A percentile compares a stretch with the other conserved stretches of the same genome.
These are phyloP conservation scores for Meiosimyza decipiens DNA, from an alignment of 2,888 invertebrate species.

Conservation along the genomic window DNA sequence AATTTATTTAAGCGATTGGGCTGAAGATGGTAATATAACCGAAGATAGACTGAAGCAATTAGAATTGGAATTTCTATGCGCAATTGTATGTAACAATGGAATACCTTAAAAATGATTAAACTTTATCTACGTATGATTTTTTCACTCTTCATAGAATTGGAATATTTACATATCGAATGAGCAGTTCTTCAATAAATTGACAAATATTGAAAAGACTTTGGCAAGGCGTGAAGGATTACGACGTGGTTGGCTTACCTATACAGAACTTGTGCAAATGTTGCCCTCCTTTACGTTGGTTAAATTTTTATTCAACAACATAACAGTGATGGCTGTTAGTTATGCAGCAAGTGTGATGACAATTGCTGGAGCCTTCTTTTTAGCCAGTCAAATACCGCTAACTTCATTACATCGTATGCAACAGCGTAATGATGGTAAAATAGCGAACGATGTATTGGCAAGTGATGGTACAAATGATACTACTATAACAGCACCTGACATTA, in stretches of 20 bases:
- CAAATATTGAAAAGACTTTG: constrained; percentile 76
- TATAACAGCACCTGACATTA: constrained; percentile 13
- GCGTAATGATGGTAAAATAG: constrained; percentile 12
- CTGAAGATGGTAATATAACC: constrained; percentile 81
- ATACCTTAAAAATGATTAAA: not conserved
- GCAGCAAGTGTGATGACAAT: constrained; percentile 66
- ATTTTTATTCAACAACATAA: constrained; percentile 60
- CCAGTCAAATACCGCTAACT: constrained; percentile 69
- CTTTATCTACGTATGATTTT: not conserved
- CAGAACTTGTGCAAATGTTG: constrained; percentile 74
- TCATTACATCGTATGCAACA: constrained; percentile 56
- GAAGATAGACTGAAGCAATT: constrained; percentile 80
- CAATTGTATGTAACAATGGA: constrained; percentile 77
- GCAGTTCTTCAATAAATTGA: constrained; percentile 79
- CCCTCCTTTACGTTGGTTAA: constrained; percentile 63
- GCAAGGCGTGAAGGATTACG: constrained; percentile 78
- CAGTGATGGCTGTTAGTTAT: constrained; percentile 64
- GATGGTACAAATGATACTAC: constrained; percentile 7
- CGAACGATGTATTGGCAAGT: not conserved
- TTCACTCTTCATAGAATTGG: constrained; percentile 75
- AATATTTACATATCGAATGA: constrained; percentile 81
- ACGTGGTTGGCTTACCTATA: constrained; percentile 86
- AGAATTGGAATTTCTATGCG: constrained; percentile 88
- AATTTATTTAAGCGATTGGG: constrained; percentile 89
- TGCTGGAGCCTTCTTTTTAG: constrained; percentile 67